A percentile compares a stretch with the other conserved stretches of the same genome.
Conservation (phyloP, 2,888 invertebrate genomes). For the Creontiades dilutus region DNA sequence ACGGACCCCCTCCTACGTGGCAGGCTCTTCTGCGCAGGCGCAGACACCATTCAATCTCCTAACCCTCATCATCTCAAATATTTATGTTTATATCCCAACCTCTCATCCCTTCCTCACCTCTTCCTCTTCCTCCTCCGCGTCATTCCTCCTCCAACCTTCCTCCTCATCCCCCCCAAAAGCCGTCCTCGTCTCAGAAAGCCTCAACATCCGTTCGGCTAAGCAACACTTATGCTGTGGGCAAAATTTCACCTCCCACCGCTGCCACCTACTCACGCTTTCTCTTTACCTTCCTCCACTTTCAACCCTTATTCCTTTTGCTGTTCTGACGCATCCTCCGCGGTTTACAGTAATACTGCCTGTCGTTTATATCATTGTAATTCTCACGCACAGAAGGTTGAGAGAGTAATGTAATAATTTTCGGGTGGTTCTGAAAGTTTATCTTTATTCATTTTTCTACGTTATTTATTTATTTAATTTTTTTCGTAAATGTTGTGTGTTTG, state of each 20-base stretch:
- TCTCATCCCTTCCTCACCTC: constrained; percentile 37
- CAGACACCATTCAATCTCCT: constrained; percentile 71
- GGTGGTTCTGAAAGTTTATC: too few species aligned
- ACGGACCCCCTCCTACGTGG: constrained; percentile 34
- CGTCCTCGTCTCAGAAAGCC: constrained; percentile 38
- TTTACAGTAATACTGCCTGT: too few species aligned
- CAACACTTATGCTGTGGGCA: constrained; percentile 40
- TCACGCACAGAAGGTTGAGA: too few species aligned
- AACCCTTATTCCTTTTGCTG: background rate
- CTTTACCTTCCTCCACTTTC: constrained; percentile 33
- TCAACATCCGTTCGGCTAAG: constrained; percentile 45
- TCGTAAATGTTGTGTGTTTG: too few species aligned
- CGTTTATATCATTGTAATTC: too few species aligned
- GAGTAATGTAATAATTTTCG: too few species aligned
- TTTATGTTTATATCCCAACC: constrained; percentile 71
- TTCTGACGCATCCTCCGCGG: too few species aligned
- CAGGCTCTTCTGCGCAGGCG: constrained; percentile 53
- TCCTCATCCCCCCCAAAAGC: constrained; percentile 30
- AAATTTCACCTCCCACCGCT: constrained; percentile 32
- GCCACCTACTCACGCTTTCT: constrained; percentile 42
- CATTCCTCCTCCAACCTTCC: constrained; percentile 15
- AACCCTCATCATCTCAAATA: constrained; percentile 72
- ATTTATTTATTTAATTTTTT: too few species aligned
- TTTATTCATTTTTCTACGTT: too few species aligned
- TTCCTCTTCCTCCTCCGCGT: constrained; percentile 17